Percentiles rank a stretch among this genome's conserved stretches.
Conservation (phyloP, 1,140 invertebrate species). For the Aphidius gifuensis region DNA sequence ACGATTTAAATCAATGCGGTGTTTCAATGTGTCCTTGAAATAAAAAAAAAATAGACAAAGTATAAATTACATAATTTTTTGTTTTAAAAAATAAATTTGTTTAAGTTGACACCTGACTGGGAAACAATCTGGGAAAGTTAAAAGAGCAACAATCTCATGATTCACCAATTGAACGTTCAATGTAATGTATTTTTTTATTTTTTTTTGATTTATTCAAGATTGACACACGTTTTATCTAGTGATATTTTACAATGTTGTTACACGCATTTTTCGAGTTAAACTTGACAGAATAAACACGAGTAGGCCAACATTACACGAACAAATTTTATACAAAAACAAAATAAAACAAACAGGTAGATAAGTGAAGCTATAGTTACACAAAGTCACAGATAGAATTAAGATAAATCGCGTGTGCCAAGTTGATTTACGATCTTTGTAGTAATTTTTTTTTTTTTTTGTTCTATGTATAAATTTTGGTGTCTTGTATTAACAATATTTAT, state of each 20-base stretch:
- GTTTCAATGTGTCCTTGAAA: too few relatives aligned
- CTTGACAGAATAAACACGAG: too few relatives aligned
- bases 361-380: conserved; percentile 17
- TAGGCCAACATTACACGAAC: too few relatives aligned
- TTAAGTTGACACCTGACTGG: background rate
- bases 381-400: conserved; percentile 38
- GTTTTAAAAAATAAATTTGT: too few relatives aligned
- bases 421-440: conserved; percentile 32
- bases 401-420: conserved; percentile 34
- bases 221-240: background rate
- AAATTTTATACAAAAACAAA: conserved; percentile 2
- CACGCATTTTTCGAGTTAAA: background rate
- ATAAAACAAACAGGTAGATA: conserved; percentile 5
- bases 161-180: background rate
- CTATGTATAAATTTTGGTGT: background rate
- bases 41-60: too few relatives aligned
- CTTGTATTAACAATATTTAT: background rate
- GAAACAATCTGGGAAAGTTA: conserved; percentile 16
- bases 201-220: conserved; percentile 4
- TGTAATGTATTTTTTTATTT: conserved; percentile 2
- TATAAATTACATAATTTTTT: too few relatives aligned
- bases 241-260: conserved; percentile 4
- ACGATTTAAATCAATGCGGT: too few relatives aligned
- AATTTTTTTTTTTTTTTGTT: background rate
- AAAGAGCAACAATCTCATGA: conserved; percentile 13